Percentiles rank a stretch among this genome's conserved stretches.
Conservation (phyloP, 2,113 vertebrate species). For the rat (Rattus norvegicus) region GRCr8 NC_086032.1:18024501-18025000, state of each 20-base stretch:
- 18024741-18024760: not conserved
- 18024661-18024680: slow-evolving; percentile 22
- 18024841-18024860: not conserved
- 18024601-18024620: not conserved
- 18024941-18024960: not conserved
- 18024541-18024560: slow-evolving; percentile 36
- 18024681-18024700: slow-evolving; percentile 18
- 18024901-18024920: not conserved
- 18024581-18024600: slow-evolving; percentile 13
- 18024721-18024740: slow-evolving; percentile 9
- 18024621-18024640: not conserved
- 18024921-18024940: not conserved
- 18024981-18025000: not conserved
- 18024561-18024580: not conserved
- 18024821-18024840: not conserved
- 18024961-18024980: not conserved
- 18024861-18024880: not conserved
- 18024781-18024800: slow-evolving; percentile 31
- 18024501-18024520: not conserved
- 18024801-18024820: not conserved
- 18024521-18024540: not conserved
- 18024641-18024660: slow-evolving; percentile 29
- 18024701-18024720: slow-evolving; percentile 46
- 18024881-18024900: slow-evolving; percentile 6
- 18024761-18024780: slow-evolving; percentile 21